phyloP scores from a whole-genome alignment of 2,797 vertebrate genomes.

The Delichon dasypus region DNA sequence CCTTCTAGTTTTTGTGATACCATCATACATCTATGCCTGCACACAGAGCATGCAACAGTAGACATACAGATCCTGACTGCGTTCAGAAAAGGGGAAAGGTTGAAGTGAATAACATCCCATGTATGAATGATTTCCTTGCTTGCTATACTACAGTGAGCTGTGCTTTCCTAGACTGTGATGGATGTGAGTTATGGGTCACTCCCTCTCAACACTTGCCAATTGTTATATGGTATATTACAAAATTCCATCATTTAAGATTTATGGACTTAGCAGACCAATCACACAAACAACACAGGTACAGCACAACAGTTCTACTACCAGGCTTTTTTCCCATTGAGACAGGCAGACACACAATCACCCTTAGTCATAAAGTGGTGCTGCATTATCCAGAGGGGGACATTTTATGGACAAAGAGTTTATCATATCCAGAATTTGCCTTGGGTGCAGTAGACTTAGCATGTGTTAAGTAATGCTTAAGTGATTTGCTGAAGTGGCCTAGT shows the following conservation, averaged over 20 bases:
- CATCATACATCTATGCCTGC: slow-evolving; percentile 56
- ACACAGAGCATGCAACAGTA: slow-evolving; percentile 10
- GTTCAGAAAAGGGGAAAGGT: slow-evolving; percentile 50
- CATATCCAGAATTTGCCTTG: slow-evolving; percentile 16
- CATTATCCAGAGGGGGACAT: background rate
- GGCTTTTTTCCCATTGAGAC: background rate
- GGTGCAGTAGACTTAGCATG: slow-evolving; percentile 21
- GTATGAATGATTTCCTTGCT: slow-evolving; percentile 54
- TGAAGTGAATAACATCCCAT: slow-evolving; percentile 50
- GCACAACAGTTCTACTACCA: background rate
- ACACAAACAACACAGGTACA: background rate
- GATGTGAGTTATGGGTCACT: slow-evolving; percentile 66
- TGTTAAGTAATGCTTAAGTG: slow-evolving; percentile 47
- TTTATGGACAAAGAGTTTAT: slow-evolving; percentile 21
- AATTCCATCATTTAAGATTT: slow-evolving; percentile 45
- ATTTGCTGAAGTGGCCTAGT: slow-evolving; percentile 46
- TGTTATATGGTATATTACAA: slow-evolving; percentile 40
- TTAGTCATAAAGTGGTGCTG: background rate
- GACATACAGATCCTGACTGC: slow-evolving; percentile 44
- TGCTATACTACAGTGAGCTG: slow-evolving; percentile 41
- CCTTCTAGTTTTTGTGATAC: slow-evolving; percentile 53
- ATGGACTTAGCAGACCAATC: slow-evolving; percentile 20
- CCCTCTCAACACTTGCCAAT: slow-evolving; percentile 42
- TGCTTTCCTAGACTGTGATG: slow-evolving; percentile 53
- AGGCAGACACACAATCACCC: background rate